Evolutionary conservation across 2,797 vertebrate species (phyloP).

Genomic region (Thunnus albacares): DNA sequence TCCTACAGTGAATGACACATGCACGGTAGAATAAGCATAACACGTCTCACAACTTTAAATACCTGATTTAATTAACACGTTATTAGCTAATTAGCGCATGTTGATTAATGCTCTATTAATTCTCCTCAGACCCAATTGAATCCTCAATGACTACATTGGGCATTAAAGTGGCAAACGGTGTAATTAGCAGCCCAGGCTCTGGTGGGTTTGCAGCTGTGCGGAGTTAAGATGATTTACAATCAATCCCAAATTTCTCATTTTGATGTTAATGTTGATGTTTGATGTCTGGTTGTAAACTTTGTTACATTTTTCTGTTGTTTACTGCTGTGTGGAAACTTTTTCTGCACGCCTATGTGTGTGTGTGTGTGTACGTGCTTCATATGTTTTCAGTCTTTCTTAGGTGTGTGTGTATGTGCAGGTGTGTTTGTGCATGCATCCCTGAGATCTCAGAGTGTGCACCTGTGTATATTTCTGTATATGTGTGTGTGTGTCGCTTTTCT

Average conservation of each 20-base stretch:
- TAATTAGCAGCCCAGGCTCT: slow-evolving; percentile 77
- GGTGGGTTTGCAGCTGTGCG: slow-evolving; percentile 56
- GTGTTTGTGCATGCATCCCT: slow-evolving; percentile 38
- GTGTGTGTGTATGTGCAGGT: slow-evolving; percentile 22
- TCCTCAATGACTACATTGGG: slow-evolving; percentile 76
- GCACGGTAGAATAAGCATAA: slow-evolving; percentile 75
- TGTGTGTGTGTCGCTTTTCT: background rate
- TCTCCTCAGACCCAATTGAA: slow-evolving; percentile 79
- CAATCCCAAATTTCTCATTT: slow-evolving; percentile 15
- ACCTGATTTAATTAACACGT: slow-evolving; percentile 86
- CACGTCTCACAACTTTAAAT: slow-evolving; percentile 84
- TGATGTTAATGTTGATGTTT: background rate
- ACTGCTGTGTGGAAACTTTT: no score
- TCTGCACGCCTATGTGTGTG: no score
- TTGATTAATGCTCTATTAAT: slow-evolving; percentile 89
- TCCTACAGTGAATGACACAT: slow-evolving; percentile 45
- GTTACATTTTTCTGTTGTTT: background rate
- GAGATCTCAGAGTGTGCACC: background rate
- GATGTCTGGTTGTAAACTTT: background rate
- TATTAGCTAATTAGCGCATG: slow-evolving; percentile 87
- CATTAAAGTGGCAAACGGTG: slow-evolving; percentile 79
- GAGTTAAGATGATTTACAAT: slow-evolving; percentile 49
- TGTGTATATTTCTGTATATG: background rate
- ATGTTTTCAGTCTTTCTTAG: background rate
- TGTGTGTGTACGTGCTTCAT: background rate